phyloP scores from a whole-genome alignment of 1,140 invertebrate species.

The Glossosoma conforme region DNA sequence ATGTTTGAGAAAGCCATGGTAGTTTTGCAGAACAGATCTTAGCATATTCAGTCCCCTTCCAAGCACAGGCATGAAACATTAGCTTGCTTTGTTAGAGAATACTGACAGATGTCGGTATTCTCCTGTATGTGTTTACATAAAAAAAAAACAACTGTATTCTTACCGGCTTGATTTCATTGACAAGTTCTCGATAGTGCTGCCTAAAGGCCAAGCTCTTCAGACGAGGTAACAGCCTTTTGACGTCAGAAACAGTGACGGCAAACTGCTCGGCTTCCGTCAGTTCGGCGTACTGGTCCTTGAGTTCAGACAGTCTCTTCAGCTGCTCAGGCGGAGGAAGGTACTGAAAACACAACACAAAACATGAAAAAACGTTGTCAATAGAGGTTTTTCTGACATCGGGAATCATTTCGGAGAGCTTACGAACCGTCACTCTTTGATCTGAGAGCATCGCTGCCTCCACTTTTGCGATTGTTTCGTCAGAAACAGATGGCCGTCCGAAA shows the following conservation, averaged over 20 bases:
- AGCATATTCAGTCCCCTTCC: no score
- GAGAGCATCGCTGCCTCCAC: no score
- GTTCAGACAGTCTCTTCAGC: constrained; percentile 73
- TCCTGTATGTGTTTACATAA: no score
- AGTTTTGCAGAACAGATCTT: no score
- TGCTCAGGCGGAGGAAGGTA: constrained; percentile 88
- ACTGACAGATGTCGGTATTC: constrained; percentile 15
- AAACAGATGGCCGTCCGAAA: no score
- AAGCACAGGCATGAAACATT: no score
- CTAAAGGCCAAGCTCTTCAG: constrained; percentile 89
- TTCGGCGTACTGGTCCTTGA: constrained; percentile 72
- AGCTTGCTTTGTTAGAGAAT: no score
- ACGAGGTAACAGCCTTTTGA: constrained; percentile 84
- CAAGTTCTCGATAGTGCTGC: constrained; percentile 62
- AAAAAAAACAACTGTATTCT: constrained; percentile 3
- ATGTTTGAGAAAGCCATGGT: no score
- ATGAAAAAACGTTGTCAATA: background rate
- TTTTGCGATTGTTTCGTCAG: no score
- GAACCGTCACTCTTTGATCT: no score
- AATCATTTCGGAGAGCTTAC: no score
- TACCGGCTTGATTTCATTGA: constrained; percentile 84
- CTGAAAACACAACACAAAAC: constrained; percentile 40
- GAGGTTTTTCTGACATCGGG: no score
- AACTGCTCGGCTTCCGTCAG: constrained; percentile 94
- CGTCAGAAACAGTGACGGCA: constrained; percentile 80